Evolutionary conservation across 2,888 invertebrate species (phyloP).

Genomic region (Monoplex corrugatus): DNA sequence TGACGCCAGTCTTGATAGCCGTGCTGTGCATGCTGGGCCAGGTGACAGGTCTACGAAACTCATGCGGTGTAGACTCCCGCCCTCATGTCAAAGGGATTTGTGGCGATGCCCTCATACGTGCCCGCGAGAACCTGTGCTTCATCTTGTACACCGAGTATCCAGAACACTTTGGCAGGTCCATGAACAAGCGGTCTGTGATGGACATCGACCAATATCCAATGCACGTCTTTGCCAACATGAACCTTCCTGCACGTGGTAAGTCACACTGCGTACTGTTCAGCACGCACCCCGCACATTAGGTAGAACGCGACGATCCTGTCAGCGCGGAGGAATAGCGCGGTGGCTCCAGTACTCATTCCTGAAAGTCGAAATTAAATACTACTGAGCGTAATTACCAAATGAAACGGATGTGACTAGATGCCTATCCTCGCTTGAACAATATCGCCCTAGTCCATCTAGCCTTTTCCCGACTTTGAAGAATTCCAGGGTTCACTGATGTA

Average conservation of each 20-base stretch:
- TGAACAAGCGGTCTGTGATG: slow-evolving; percentile 40
- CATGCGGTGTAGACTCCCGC: slow-evolving; percentile 36
- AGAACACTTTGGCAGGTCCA: slow-evolving; percentile 28
- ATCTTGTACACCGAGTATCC: slow-evolving; percentile 50
- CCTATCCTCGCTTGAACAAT: no score
- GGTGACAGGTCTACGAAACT: not conserved
- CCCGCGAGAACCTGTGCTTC: slow-evolving; percentile 52
- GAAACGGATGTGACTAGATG: no score
- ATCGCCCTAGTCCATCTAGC: no score
- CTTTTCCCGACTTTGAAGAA: no score
- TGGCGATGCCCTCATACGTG: slow-evolving; percentile 33
- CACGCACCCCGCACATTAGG: no score
- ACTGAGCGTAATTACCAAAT: no score
- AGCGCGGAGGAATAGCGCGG: no score
- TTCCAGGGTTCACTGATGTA: no score
- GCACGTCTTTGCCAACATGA: slow-evolving; percentile 43
- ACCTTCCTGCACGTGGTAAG: slow-evolving; percentile 38
- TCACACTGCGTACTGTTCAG: no score
- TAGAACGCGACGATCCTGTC: no score
- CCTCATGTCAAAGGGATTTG: slow-evolving; percentile 50
- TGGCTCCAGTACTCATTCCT: no score
- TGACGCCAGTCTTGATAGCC: not conserved
- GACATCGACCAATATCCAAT: slow-evolving; percentile 41
- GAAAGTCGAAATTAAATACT: no score
- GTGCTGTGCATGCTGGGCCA: slow-evolving; percentile 26